phyloP scores from a whole-genome alignment of 2,888 invertebrate genomes.

The Nezara viridula region DNA sequence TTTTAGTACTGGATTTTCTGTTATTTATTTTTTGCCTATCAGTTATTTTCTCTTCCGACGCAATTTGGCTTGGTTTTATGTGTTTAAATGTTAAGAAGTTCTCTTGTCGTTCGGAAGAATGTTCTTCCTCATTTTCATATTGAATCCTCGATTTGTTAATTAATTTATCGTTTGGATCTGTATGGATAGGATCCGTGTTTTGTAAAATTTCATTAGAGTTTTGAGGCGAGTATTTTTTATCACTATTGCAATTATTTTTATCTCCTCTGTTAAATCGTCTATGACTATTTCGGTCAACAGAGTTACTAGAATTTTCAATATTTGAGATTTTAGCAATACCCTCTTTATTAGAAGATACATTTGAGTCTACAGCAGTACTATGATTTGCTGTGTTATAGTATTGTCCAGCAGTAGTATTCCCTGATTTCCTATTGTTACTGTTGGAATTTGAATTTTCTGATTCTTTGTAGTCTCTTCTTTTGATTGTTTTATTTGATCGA shows the following conservation, averaged over 20 bases:
- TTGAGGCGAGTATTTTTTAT: neutral
- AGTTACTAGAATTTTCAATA: neutral
- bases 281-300: neutral
- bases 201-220: neutral
- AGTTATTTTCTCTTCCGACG: neutral
- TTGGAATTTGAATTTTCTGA: neutral
- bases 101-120: neutral
- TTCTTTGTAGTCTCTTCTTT: neutral
- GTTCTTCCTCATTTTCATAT: neutral
- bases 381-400: neutral
- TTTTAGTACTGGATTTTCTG: neutral
- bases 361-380: neutral
- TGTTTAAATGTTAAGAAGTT: neutral
- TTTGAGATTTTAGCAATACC: neutral
- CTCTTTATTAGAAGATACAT: neutral
- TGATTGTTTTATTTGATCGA: neutral
- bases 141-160: neutral
- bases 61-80: neutral
- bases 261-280: neutral
- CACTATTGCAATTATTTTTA: neutral
- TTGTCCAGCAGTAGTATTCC: neutral
- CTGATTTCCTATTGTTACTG: neutral
- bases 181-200: neutral
- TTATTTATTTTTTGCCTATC: neutral
- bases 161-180: neutral